Base-by-base conservation (phyloP, 2,888 invertebrate genomes). In the Zeuzera pyrina region DNA sequence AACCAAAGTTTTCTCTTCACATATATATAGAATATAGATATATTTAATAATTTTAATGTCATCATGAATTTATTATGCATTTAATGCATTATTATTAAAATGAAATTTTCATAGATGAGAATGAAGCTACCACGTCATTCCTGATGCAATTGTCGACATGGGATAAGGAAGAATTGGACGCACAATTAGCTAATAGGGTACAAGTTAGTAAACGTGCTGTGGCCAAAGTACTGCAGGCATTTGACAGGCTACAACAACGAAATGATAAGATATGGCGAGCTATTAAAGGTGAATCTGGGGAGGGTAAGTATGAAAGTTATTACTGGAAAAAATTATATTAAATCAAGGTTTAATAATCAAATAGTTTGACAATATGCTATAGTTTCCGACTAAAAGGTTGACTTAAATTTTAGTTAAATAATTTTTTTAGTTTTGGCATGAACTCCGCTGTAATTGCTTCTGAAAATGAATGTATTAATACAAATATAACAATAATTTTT, bases 111-210 rank as follows among this genome's bases (percentile, higher is more conserved):
- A 25, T n/a, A 94, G 94, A 97, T 87, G 97, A 97, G 73, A 95
- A 94, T 73, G 95, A 96, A 76, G 96, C 96, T 0, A 97, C 97
- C 5, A 97, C 96, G 5, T 95, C 96, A 3, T 98, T 98, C 72
- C 86, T 98, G 26, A 93, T 96, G 78, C 94, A 97, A 61, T 71
- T 98, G 23, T 97, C 97, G 1, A 97, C 97, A 0, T 98, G 98
- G 97, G 98, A 98, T 65, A 96, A 97, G 58, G 95, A 97, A 57
- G 98, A 98, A 64, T 77, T 98, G 33, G 98, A 98, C 56, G 97
- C 97, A 46, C 96, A 97, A 71, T 84, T 98, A 21, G 95, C 96
- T 0, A 96, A 97, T 76, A 85, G 98, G 15, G 98, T 98, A 3
- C 97, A 95, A 81, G 97, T 98, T 12, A 97, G 97, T 6, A 96